Conservation (phyloP, 2,888 invertebrate genomes). For the Melipona beecheii region DNA sequence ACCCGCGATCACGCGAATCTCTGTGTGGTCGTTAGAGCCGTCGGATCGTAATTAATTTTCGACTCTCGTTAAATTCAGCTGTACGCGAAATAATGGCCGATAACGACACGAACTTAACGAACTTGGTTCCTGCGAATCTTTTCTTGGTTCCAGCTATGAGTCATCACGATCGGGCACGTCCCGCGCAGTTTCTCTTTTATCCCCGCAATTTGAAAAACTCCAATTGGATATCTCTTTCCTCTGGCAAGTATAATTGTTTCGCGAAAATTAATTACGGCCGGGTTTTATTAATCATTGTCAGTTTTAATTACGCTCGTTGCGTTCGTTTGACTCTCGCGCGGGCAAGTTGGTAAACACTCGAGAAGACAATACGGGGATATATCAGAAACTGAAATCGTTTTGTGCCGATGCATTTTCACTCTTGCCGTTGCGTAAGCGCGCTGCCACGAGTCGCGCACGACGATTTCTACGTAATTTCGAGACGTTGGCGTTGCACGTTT, state of each 20-base stretch:
- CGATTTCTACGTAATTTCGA: conserved; percentile 57
- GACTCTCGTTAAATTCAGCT: conserved; percentile 15
- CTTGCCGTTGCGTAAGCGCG: conserved; percentile 47
- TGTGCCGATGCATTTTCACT: conserved; percentile 55
- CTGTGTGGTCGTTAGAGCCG: conserved; percentile 9
- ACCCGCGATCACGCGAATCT: conserved; percentile 29
- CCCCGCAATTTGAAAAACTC: not conserved
- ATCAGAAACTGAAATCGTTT: conserved; percentile 18
- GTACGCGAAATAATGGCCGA: conserved; percentile 23
- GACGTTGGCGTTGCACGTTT: conserved; percentile 37
- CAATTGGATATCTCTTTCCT: not conserved
- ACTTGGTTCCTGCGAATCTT: not conserved
- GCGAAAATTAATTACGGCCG: not conserved
- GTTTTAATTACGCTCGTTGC: not conserved
- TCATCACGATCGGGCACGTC: not conserved
- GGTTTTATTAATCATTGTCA: not conserved
- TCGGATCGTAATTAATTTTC: conserved; percentile 49
- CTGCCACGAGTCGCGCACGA: conserved; percentile 32
- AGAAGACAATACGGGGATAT: not conserved
- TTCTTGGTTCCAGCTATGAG: not conserved
- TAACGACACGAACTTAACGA: not conserved
- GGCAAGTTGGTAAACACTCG: not conserved
- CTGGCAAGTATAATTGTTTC: not conserved
- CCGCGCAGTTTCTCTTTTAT: not conserved
- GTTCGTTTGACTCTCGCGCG: not conserved